A percentile compares a stretch with the other conserved stretches of the same genome.
Evolutionary conservation across 2,797 vertebrate species (phyloP).

Genomic region (Enoplosus armatus): DNA sequence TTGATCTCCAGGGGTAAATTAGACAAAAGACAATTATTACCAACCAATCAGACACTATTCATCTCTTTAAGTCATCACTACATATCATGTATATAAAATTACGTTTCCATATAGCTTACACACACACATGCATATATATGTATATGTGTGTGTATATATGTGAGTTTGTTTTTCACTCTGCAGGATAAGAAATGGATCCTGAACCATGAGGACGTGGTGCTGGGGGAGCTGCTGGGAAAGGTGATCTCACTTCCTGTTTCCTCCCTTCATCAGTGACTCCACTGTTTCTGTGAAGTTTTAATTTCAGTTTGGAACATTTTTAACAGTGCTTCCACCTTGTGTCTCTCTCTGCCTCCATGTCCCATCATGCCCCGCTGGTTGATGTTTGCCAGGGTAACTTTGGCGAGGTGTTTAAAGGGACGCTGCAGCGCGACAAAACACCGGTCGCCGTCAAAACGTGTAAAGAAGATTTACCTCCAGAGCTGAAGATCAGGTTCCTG

Average conservation of each 20-base stretch:
- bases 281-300: no score
- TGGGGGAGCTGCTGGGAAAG: conserved; percentile 96
- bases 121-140: no score
- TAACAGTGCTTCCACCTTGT: neutral
- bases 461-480: conserved; percentile 98
- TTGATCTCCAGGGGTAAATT: no score
- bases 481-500: conserved; percentile 97
- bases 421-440: conserved; percentile 92
- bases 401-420: conserved; percentile 96
- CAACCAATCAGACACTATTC: no score
- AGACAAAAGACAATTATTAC: no score
- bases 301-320: neutral
- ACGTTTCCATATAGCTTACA: no score
- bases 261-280: neutral
- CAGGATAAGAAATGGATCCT: conserved; percentile 99
- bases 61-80: no score
- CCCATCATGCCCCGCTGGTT: conserved; percentile 31
- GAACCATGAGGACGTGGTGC: conserved; percentile 95
- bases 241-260: conserved; percentile 78
- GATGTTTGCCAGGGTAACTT: conserved; percentile 91
- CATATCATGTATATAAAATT: no score
- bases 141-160: no score
- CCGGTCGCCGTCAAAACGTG: conserved; percentile 97
- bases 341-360: neutral
- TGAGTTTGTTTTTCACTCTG: conserved; percentile 23